A percentile compares a stretch with the other conserved stretches of the same genome.
phyloP scores from a whole-genome alignment of 2,113 vertebrate genomes.

The Empidonax traillii region DNA sequence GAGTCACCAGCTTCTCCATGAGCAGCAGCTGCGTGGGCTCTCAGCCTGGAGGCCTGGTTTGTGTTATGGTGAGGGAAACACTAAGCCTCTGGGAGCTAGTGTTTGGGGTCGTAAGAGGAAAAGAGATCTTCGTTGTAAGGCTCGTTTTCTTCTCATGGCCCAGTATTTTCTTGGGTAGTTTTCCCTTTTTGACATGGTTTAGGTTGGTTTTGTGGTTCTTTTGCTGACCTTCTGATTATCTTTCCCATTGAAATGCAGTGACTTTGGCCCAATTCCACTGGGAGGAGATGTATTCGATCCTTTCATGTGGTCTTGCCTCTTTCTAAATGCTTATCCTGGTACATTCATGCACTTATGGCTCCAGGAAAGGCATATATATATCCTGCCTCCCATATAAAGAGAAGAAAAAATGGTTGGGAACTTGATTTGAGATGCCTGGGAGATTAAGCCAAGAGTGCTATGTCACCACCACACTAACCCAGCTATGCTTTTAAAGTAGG shows the following conservation, averaged over 20 bases:
- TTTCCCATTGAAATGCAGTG: conserved; percentile 52
- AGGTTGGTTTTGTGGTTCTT: conserved; percentile 53
- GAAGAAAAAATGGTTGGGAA: neutral
- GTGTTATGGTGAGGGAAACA: conserved; percentile 2
- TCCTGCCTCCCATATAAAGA: neutral
- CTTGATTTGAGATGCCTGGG: neutral
- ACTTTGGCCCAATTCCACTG: neutral
- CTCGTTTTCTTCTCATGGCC: conserved; percentile 9
- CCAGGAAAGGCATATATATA: neutral
- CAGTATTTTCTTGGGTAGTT: conserved; percentile 40
- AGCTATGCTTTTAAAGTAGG: neutral
- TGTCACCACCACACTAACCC: neutral
- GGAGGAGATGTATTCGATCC: neutral
- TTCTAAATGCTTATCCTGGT: neutral
- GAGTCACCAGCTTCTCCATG: conserved; percentile 22
- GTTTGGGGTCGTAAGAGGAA: conserved; percentile 25
- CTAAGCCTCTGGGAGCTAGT: neutral
- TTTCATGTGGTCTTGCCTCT: conserved; percentile 51
- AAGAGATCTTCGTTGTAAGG: neutral
- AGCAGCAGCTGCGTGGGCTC: neutral
- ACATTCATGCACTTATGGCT: neutral
- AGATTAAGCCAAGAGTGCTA: neutral
- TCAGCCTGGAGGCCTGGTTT: neutral
- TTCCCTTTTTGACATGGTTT: conserved; percentile 53
- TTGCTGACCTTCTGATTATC: conserved; percentile 40